These are phyloP conservation scores for Cataglyphis cursor DNA, from an alignment of 2,888 invertebrate genomes.

Conservation along the genomic window DNA sequence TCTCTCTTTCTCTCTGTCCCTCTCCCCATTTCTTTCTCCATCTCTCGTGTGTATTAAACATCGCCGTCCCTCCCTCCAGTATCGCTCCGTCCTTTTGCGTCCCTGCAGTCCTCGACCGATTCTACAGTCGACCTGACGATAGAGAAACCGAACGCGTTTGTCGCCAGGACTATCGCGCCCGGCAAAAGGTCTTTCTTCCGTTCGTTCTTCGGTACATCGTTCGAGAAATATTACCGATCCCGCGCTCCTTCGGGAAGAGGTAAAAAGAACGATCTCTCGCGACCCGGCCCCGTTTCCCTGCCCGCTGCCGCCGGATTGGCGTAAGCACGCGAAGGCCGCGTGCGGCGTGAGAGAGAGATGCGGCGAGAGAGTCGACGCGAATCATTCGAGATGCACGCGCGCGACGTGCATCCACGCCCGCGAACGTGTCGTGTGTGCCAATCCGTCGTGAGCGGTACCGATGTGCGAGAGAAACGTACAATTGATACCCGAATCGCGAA, in stretches of 20 bases:
- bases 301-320: background rate
- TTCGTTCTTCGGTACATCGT: background rate
- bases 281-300: background rate
- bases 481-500: background rate
- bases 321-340: constrained; percentile 49
- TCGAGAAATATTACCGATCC: constrained; percentile 1
- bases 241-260: background rate
- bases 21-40: constrained; percentile 35
- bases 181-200: background rate
- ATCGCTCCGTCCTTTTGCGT: constrained; percentile 65
- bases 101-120: constrained; percentile 69
- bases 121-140: constrained; percentile 69
- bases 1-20: constrained; percentile 19
- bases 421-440: constrained; percentile 9
- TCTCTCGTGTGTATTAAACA: constrained; percentile 42
- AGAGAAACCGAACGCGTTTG: constrained; percentile 52
- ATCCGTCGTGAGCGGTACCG: background rate
- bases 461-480: background rate
- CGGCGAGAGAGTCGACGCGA: constrained; percentile 29
- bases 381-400: constrained; percentile 5
- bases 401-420: constrained; percentile 25
- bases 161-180: background rate
- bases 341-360: constrained; percentile 28
- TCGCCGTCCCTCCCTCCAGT: constrained; percentile 34
- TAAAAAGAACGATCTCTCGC: background rate